Conservation (phyloP, 2,888 invertebrate genomes). For the Uropetala carovei region DNA sequence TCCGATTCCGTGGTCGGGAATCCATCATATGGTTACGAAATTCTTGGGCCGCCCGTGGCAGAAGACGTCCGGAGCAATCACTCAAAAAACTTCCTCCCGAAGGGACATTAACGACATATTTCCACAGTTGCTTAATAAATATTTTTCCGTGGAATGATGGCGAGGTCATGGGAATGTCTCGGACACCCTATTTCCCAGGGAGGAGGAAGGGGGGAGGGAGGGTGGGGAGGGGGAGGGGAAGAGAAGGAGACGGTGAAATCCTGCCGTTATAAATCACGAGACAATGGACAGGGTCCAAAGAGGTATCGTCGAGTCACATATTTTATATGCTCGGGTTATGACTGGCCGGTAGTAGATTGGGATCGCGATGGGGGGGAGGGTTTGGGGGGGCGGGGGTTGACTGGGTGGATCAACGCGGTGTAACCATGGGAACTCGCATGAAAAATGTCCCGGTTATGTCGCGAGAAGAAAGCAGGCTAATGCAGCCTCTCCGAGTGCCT, state of each 20-base stretch:
- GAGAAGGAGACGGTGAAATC: neutral
- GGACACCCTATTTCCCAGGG: constrained; percentile 55
- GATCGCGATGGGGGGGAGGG: neutral
- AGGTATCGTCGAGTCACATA: constrained; percentile 48
- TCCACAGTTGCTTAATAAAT: constrained; percentile 41
- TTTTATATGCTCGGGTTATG: constrained; percentile 56
- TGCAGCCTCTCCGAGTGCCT: neutral
- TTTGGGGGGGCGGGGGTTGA: neutral
- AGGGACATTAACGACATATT: constrained; percentile 44
- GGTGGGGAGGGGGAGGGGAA: neutral
- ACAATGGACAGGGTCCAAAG: constrained; percentile 59
- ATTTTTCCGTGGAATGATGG: constrained; percentile 51
- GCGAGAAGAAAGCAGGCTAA: neutral
- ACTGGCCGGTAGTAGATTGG: constrained; percentile 30
- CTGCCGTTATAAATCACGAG: constrained; percentile 56
- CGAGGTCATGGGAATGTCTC: constrained; percentile 59
- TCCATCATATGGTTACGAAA: neutral
- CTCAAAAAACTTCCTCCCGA: neutral
- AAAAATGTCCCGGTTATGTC: neutral
- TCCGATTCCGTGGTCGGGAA: neutral
- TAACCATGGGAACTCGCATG: constrained; percentile 12
- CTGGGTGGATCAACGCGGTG: neutral
- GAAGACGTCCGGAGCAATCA: neutral
- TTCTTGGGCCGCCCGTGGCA: neutral
- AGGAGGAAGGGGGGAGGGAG: neutral